A percentile compares a stretch with the other conserved stretches of the same genome.
Evolutionary conservation across 2,797 vertebrate species (phyloP).

Genomic region (Orestias chungarensis): DNA sequence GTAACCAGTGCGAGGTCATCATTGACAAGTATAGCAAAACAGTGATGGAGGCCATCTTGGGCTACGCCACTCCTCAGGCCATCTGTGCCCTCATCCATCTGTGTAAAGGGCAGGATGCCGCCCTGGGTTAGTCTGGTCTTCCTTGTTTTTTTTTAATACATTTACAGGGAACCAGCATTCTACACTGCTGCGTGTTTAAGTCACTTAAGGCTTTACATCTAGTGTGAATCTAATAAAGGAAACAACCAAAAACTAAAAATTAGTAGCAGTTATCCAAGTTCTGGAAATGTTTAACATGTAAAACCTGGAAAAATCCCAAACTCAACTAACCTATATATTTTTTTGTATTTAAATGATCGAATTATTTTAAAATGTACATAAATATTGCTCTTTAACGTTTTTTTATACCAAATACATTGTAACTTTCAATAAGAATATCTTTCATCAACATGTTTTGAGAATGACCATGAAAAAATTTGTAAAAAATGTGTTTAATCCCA

Average conservation of each 20-base stretch:
- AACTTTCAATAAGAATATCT: no score
- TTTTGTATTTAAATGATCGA: no score
- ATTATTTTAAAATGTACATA: no score
- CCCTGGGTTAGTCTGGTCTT: constrained; percentile 57
- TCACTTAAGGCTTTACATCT: background rate
- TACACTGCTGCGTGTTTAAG: background rate
- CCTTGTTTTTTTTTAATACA: background rate
- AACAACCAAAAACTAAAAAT: background rate
- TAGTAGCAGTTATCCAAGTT: background rate
- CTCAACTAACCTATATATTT: no score
- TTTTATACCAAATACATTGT: no score
- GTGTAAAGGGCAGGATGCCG: constrained; percentile 65
- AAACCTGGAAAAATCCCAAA: background rate
- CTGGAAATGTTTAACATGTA: background rate
- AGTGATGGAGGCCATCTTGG: constrained; percentile 75
- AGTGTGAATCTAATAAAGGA: background rate
- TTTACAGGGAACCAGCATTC: background rate
- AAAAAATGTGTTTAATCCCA: no score
- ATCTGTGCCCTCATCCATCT: constrained; percentile 81
- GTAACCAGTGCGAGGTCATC: constrained; percentile 78
- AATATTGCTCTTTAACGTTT: no score
- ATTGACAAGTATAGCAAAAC: constrained; percentile 72
- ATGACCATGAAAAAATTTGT: no score
- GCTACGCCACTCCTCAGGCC: constrained; percentile 75
- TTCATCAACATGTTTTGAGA: no score